Percentiles rank a stretch among this genome's conserved stretches.
Evolutionary conservation across 1,140 invertebrate species (phyloP).

Genomic region (Drosophila saltans): DNA sequence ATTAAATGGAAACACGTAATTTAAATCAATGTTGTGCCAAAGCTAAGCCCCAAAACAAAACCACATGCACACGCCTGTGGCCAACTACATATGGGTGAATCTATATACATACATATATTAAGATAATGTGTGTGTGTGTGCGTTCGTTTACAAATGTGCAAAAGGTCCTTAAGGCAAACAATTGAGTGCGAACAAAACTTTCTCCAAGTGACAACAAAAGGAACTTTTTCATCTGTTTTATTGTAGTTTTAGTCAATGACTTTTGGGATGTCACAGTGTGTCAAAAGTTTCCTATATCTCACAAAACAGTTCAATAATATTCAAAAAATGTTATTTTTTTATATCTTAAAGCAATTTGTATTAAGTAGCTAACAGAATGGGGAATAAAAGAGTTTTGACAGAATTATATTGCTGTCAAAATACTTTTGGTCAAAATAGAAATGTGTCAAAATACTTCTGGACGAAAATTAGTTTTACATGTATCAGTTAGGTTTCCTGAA

Average conservation of each 20-base stretch:
- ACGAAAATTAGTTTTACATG: too few relatives aligned
- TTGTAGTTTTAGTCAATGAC: conserved; percentile 38
- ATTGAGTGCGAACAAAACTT: conserved; percentile 83
- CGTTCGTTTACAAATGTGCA: conserved; percentile 77
- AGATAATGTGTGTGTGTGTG: conserved; percentile 45
- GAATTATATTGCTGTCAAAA: too few relatives aligned
- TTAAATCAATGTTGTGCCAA: conserved; percentile 78
- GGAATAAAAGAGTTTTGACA: too few relatives aligned
- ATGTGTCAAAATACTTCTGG: too few relatives aligned
- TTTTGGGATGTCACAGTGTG: conserved; percentile 47
- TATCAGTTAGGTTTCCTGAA: too few relatives aligned
- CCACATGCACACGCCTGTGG: conserved; percentile 74
- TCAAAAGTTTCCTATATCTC: background rate
- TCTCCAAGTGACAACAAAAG: conserved; percentile 71
- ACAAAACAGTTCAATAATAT: background rate
- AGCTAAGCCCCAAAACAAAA: conserved; percentile 77
- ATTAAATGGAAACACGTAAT: conserved; percentile 82
- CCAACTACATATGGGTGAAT: conserved; percentile 32
- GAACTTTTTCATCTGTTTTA: conserved; percentile 55
- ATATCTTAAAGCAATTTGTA: too few relatives aligned
- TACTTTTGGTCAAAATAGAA: too few relatives aligned
- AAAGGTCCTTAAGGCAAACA: conserved; percentile 81
- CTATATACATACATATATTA: background rate
- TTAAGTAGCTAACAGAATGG: too few relatives aligned
- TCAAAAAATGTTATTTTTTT: background rate